Evolutionary conservation across 2,113 vertebrate genomes (phyloP), one percentile per base, ranked within the genome.

Genomic region (Ochotona princeps): DNA sequence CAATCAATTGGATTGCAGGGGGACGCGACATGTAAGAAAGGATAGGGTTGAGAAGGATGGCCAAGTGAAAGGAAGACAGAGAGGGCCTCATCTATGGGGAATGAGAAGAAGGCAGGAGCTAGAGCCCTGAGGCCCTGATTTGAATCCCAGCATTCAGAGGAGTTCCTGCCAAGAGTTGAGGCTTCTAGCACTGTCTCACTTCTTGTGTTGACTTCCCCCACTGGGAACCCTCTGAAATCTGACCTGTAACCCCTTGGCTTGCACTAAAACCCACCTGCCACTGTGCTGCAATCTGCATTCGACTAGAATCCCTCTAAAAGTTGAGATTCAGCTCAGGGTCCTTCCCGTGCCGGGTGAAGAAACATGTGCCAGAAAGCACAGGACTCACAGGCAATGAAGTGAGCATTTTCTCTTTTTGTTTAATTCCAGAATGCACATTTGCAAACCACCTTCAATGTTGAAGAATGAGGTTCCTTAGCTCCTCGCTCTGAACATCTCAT

Each of bases 361-460:
- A 60, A 44, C 4, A 0, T 7, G 11, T 0, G 12, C 18, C 14
- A 23, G 73, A 60, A 84, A 81, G 80, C 30, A 57, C 17, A 26
- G 8, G 28, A 38, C 47, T 38, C 10, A 70, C 20, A 7, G 51
- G 83, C 9, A 14, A 38, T 0, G 5, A 26, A 69, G 2, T 2
- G 10, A 51, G 2, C 8, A 7, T 0, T 6, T 18, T 44, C 12
- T 51, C 51, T 69, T 61, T 79, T 7, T 26, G n/a, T 23, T 5
- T 44, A n/a, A 74, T 26, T 78, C 66, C 44, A 20, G 47, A 79
- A 13, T 1, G 11, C 6, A 8, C 0, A 7, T 26, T 35, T 30
- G 13, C 11, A 1, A 10, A 3, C 8, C 0, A 14, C 8, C 25
- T n/a, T 30, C 38, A 2, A 2, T 26, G 15, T 2, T 28, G 47